Evolutionary conservation across 2,888 invertebrate species (phyloP), one percentile per base, ranked within the genome.

Genomic region (Parnassius mnemosyne): DNA sequence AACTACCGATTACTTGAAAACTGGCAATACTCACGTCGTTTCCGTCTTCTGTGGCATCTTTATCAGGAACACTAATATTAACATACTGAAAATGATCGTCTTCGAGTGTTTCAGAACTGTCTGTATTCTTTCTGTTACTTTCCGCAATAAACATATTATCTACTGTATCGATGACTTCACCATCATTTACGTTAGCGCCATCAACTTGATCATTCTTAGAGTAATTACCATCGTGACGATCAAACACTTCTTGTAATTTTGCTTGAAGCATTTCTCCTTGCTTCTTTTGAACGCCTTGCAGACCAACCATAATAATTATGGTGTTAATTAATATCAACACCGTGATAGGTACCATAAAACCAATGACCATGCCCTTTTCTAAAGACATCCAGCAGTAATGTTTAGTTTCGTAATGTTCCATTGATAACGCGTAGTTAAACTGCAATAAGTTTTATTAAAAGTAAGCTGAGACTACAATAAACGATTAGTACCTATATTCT

Each of bases 331-430:
- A 81, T 57, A 95, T 95, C 43, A 95, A 83, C 25, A 93, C 83
- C 76, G 94, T 94, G 1, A 94, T 93, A 11, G 95, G 95, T 16
- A 94, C 92, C 93, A 95, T 95, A 78, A 95, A 95, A 52, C 95
- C 95, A 77, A 95, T 89, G 12, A 95, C 93, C 95, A 95, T 95
- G 7, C 95, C 95, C 73, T 94, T 93, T 79, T 95, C 94, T 53
- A 95, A 94, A 0, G 95, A 95, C 92, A 95, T 94, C 94, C 95
- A 96, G 77, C 95, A 96, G 76, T 95, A 95, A 71, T 93, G 93
- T 69, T 93, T 93, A 44, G 93, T 94, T 85, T 96, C 95, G 75
- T 95, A 95, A 67, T 95, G 95, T 69, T 93, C 92, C 73, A 94
- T 94, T 43, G 94, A 93, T n/a, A 94, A 85, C 9, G 93, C 92